A percentile compares a stretch with the other conserved stretches of the same genome.
Conservation (phyloP, 2,797 vertebrate species). For the Pelochelys cantorii region DNA sequence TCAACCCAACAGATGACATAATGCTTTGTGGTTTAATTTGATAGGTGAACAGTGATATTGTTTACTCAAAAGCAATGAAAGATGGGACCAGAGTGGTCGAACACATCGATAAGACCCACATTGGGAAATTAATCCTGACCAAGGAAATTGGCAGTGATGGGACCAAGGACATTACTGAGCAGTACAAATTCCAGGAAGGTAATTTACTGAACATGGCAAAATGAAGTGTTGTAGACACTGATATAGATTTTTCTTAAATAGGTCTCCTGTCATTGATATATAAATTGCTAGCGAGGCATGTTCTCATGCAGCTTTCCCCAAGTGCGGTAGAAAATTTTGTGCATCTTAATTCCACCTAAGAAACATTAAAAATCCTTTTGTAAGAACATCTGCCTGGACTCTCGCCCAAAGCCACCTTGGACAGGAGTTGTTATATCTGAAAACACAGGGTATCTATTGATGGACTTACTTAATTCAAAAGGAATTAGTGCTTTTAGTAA, state of each 20-base stretch:
- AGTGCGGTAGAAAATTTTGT: neutral
- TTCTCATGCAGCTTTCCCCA: neutral
- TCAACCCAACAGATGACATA: neutral
- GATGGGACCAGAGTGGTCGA: conserved; percentile 85
- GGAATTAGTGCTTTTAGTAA: neutral
- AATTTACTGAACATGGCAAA: conserved; percentile 25
- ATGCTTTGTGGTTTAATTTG: conserved; percentile 24
- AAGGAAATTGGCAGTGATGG: conserved; percentile 85
- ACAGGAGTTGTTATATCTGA: neutral
- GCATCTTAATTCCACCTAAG: neutral
- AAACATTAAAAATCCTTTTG: neutral
- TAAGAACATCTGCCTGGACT: neutral
- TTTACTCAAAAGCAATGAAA: conserved; percentile 87
- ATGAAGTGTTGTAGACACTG: fast-evolving
- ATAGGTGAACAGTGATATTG: conserved; percentile 94
- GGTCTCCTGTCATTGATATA: neutral
- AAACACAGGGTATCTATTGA: neutral
- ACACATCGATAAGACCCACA: conserved; percentile 83
- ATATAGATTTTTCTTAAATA: neutral
- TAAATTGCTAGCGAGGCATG: neutral
- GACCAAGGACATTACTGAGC: conserved; percentile 86
- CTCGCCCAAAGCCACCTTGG: neutral
- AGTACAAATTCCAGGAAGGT: conserved; percentile 97
- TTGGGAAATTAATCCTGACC: conserved; percentile 91
- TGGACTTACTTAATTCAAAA: conserved; percentile 13